These are phyloP conservation scores for Lycocorax pyrrhopterus DNA, from an alignment of 2,113 vertebrate genomes.

Conservation along the genomic window DNA sequence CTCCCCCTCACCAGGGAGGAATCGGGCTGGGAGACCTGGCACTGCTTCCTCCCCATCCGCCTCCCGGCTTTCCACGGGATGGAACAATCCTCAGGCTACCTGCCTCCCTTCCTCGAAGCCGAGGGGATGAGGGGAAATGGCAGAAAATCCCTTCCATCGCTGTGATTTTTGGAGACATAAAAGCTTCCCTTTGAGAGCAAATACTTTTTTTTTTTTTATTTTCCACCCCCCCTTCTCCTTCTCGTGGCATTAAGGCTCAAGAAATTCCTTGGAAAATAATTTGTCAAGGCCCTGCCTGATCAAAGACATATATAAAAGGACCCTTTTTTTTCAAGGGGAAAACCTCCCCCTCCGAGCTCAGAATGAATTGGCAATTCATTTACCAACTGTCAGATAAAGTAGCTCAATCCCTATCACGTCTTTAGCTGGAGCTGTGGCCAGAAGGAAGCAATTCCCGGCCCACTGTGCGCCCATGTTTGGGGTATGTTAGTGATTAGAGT, in stretches of 20 bases:
- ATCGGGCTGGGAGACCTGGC: background rate
- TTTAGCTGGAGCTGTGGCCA: conserved; percentile 67
- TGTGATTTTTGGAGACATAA: conserved; percentile 60
- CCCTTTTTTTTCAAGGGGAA: conserved; percentile 16
- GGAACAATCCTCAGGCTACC: background rate
- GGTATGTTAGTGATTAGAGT: conserved; percentile 82
- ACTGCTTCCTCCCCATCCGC: background rate
- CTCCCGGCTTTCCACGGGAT: background rate
- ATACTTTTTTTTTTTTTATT: background rate
- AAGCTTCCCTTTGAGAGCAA: conserved; percentile 64
- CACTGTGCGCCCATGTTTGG: conserved; percentile 72
- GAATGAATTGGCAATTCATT: conserved; percentile 78
- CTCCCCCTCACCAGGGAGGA: background rate
- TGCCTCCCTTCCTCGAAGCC: background rate
- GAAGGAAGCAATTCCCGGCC: conserved; percentile 79
- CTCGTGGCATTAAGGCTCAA: conserved; percentile 61
- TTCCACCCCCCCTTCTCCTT: background rate
- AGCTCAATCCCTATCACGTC: conserved; percentile 69
- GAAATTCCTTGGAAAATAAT: conserved; percentile 79
- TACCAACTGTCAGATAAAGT: conserved; percentile 74
- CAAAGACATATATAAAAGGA: conserved; percentile 77
- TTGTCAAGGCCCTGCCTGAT: conserved; percentile 76
- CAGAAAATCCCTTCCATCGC: background rate
- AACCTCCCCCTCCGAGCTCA: conserved; percentile 52
- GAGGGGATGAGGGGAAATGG: background rate